These are phyloP conservation scores for Neodontobutis hainanensis DNA, from an alignment of 2,113 vertebrate species.

Conservation along the genomic window DNA sequence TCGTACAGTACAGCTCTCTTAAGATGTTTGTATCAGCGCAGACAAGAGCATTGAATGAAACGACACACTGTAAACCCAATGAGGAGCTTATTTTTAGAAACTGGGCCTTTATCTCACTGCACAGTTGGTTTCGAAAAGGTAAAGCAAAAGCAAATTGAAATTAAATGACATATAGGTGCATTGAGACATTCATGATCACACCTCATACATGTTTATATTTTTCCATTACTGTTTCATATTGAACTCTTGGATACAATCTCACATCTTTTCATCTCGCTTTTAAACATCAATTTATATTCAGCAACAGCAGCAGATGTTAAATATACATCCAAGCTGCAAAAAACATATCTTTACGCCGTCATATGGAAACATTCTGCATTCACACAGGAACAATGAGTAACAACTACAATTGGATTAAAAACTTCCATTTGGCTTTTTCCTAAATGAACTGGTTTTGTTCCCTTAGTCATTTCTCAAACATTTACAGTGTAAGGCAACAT, in stretches of 20 bases:
- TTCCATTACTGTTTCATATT: constrained; percentile 49
- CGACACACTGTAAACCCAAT: constrained; percentile 29
- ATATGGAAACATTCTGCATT: background rate
- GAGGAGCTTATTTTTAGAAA: constrained; percentile 64
- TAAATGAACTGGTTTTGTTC: no score
- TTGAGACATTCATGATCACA: constrained; percentile 39
- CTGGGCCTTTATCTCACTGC: constrained; percentile 63
- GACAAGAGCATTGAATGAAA: constrained; percentile 61
- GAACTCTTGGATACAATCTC: constrained; percentile 28
- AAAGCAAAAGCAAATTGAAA: constrained; percentile 21
- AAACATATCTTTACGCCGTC: background rate
- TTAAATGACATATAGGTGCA: constrained; percentile 4
- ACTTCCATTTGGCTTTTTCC: background rate
- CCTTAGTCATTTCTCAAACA: no score
- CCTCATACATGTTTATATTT: constrained; percentile 41
- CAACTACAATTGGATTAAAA: no score
- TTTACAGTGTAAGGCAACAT: no score
- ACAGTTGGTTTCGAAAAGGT: constrained; percentile 65
- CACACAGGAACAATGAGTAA: background rate
- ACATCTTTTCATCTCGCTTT: constrained; percentile 35
- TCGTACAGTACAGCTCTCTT: constrained; percentile 43
- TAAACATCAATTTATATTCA: constrained; percentile 65
- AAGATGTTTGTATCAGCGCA: constrained; percentile 52
- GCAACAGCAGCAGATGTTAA: constrained; percentile 24
- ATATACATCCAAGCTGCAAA: background rate